phyloP scores from a whole-genome alignment of 2,888 invertebrate genomes.

The Tanytarsus gracilentus region DNA sequence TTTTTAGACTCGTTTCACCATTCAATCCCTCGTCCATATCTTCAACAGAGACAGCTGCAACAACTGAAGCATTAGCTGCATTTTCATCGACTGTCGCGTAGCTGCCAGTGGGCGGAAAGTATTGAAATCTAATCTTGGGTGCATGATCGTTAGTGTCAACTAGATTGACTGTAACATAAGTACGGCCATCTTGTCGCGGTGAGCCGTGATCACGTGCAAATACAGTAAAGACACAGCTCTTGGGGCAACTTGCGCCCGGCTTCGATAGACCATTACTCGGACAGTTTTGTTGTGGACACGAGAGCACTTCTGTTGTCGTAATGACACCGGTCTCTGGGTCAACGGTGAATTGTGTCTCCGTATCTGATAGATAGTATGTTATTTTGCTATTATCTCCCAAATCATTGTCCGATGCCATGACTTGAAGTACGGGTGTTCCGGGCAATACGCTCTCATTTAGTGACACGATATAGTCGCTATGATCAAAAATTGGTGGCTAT shows the following conservation, averaged over 20 bases:
- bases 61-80: conserved; percentile 78
- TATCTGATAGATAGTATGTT: conserved; percentile 79
- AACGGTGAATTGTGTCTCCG: conserved; percentile 80
- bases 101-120: conserved; percentile 71
- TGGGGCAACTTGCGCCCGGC: conserved; percentile 58
- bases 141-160: conserved; percentile 91
- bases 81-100: conserved; percentile 93
- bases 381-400: conserved; percentile 86
- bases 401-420: conserved; percentile 91
- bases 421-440: conserved; percentile 78
- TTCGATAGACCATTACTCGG: conserved; percentile 48
- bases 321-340: conserved; percentile 88
- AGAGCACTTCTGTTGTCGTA: conserved; percentile 67
- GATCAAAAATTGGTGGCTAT: conserved; percentile 79
- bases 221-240: conserved; percentile 90
- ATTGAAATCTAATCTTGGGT: conserved; percentile 80
- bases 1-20: conserved; percentile 76
- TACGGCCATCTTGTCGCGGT: conserved; percentile 82
- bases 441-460: conserved; percentile 90
- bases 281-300: conserved; percentile 70
- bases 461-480: conserved; percentile 87
- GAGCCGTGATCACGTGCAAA: conserved; percentile 88
- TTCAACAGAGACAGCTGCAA: conserved; percentile 85
- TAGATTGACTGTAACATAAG: conserved; percentile 86
- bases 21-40: conserved; percentile 89